Evolutionary conservation across 2,113 vertebrate species (phyloP), one percentile per base, ranked within the genome.

Genomic region (Synchiropus splendidus): DNA sequence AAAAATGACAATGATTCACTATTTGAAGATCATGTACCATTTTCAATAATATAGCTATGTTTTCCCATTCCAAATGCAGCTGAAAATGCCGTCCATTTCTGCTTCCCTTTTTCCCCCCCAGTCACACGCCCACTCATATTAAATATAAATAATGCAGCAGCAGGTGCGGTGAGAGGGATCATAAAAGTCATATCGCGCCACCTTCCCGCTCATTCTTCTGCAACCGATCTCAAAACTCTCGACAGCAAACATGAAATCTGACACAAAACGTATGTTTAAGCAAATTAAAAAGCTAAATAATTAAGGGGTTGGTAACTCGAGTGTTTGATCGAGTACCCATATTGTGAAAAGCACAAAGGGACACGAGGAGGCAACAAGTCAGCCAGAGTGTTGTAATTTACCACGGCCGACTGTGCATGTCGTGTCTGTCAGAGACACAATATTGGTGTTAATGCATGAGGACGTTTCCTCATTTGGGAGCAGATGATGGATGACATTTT

Each of bases 271-370:
- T 50, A 70, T 72, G 73, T 75, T 73, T 65, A 51, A 72, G 60
- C 65, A 82, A 82, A 81, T 77, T 62, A 74, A 77, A 66, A 54
- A 48, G 43, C 16, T 84, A 39, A 78, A 81, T 82, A 72, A 80
- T 83, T 78, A 39, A 83, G 60, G n/a, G 10, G 38, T 57, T 54
- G 68, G 81, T 81, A 77, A 78, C 67, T 45, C 58, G 79, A 85
- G 70, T 64, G 50, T 76, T 77, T 78, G 66, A 78, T 75, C 32
- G 48, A 75, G 50, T 32, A 44, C 35, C 36, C 58, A 45, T 81
- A 74, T 67, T 79, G 62, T 79, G 37, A 56, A 70, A 67, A 57
- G n/a, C 42, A 79, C 71, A 81, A 78, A 72, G 67, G 64, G 49
- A 76, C 55, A 65, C 31, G 18, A 45, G 39, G 46, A 60, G 57